Evolutionary conservation across 2,797 vertebrate species (phyloP), one percentile per base, ranked within the genome.

Genomic region (Liparis tanakae): DNA sequence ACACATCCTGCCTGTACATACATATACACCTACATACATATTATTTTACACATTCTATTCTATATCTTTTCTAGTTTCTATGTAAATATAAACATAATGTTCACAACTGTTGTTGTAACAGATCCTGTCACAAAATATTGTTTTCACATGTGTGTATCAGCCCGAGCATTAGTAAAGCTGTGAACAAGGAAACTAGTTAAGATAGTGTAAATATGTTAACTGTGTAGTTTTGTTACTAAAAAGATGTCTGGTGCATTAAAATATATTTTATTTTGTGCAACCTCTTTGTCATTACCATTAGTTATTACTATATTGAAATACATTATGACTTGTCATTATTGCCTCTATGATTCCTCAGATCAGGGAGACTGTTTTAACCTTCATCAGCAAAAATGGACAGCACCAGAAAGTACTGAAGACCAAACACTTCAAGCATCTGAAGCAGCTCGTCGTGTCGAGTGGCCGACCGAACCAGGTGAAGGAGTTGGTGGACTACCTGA

Each of bases 351-450:
- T 34, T 74, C 51, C 36, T 61, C 85, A 99, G 97, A 91, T 99
- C 62, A 94, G 90, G 80, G 93, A 93, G 43, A 92, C 95, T 0
- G 90, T 96, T 34, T 88, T 98, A 76, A 93, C 91, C 1, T 94
- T 90, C 53, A 88, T 98, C 75, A 91, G 91, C 78, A 90, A 87
- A 18, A 94, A 91, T 53, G 92, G 95, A 43, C 93, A 93, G 1
- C 93, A 95, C 51, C 94, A 95, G 75, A 93, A 93, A 48, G 84
- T 98, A 81, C 50, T 94, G 34, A 95, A 94, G 79, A 96, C 94
- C 6, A 95, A 95, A 77, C 94, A 96, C 89, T 96, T 97, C 1
- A 74, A 85, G 12, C 70, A 92, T 25, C 76, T 98, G 85, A 96
- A 95, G 80, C 87, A 92, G 73, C 92, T 95, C 1, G 75, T 96